A percentile compares a stretch with the other conserved stretches of the same genome.
Conservation (phyloP, 53 echinoderm and acorn worm genomes). For the Paracentrotus lividus region DNA sequence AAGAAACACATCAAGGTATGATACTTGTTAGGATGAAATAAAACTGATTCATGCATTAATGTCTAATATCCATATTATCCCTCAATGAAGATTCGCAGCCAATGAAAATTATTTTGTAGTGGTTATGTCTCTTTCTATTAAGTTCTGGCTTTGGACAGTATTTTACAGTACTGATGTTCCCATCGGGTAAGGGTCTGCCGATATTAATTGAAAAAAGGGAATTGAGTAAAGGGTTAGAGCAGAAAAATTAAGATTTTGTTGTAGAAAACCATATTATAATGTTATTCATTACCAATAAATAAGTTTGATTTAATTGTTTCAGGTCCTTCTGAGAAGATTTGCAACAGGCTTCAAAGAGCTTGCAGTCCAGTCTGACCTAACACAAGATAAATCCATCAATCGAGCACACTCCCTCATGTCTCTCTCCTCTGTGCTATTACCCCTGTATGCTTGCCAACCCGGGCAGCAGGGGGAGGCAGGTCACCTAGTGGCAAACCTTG, state of each 20-base stretch:
- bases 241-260: too few relatives aligned
- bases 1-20: constrained; percentile 54
- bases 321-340: constrained; percentile 49
- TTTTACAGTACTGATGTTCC: too few relatives aligned
- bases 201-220: too few relatives aligned
- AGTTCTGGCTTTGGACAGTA: too few relatives aligned
- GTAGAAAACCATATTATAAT: background rate
- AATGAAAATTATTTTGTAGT: too few relatives aligned
- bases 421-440: constrained; percentile 50
- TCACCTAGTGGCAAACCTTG: constrained; percentile 27
- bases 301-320: background rate
- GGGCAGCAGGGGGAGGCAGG: constrained; percentile 56
- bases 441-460: background rate
- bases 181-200: too few relatives aligned
- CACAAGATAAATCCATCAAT: constrained; percentile 32
- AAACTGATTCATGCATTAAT: too few relatives aligned
- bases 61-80: too few relatives aligned
- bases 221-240: too few relatives aligned
- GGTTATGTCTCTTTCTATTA: too few relatives aligned
- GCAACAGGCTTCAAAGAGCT: constrained; percentile 41
- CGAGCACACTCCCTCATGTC: constrained; percentile 57
- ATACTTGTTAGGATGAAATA: too few relatives aligned
- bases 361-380: constrained; percentile 9
- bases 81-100: too few relatives aligned
- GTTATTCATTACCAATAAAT: background rate